Conservation (phyloP, 2,797 vertebrate species). For the Xiphorhynchus erythropygius region DNA sequence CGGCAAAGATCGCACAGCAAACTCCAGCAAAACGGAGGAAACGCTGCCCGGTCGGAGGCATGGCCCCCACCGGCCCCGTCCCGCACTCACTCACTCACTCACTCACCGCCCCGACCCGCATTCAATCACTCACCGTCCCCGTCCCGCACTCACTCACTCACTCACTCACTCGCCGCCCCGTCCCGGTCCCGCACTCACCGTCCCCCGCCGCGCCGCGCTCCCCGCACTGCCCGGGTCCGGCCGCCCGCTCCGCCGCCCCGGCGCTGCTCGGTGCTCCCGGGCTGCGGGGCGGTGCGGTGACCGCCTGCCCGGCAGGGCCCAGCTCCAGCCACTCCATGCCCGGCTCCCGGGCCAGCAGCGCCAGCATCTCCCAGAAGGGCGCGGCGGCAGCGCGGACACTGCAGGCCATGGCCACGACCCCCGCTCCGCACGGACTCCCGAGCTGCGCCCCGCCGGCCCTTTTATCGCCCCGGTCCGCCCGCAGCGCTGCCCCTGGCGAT, state of each 20-base stretch:
- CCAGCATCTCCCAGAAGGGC: slow-evolving; percentile 31
- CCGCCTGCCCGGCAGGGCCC: fast-evolving
- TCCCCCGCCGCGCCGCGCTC: too few species aligned
- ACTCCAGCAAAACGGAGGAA: fast-evolving
- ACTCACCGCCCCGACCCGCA: too few species aligned
- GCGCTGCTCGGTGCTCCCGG: fast-evolving
- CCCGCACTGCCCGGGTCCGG: too few species aligned
- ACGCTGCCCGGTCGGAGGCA: fast-evolving
- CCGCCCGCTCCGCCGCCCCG: fast-evolving
- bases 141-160: too few species aligned
- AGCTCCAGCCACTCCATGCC: slow-evolving; percentile 1
- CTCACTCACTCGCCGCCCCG: too few species aligned
- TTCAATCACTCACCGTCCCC: too few species aligned
- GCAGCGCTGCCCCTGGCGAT: neutral
- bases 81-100: too few species aligned
- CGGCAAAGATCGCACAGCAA: neutral
- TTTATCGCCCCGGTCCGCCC: neutral
- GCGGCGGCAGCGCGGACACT: fast-evolving
- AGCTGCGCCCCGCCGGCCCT: fast-evolving
- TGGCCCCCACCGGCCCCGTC: too few species aligned
- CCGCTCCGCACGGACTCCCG: fast-evolving
- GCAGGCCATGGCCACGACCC: neutral
- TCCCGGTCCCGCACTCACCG: too few species aligned
- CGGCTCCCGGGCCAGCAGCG: neutral
- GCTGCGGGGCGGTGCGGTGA: fast-evolving